Evolutionary conservation across 2,797 vertebrate species (phyloP), one percentile per base, ranked within the genome.

Genomic region (Lemur catta): DNA sequence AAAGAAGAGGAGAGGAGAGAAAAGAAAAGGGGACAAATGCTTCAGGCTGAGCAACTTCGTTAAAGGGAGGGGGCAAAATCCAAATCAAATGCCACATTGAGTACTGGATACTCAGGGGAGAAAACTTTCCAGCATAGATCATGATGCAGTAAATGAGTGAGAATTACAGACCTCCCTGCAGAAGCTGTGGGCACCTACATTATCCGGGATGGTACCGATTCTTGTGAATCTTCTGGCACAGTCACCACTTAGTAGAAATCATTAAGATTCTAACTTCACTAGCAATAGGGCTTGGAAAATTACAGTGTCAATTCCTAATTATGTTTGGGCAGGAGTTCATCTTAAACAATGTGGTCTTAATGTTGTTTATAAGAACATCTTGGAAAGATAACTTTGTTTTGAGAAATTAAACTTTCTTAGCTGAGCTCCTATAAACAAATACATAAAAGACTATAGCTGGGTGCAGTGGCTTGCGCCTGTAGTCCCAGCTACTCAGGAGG

Each of bases 331-430:
- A 96, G 59, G 26, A 97, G 33, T 69, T 96, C 57, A 72, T 79
- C 69, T 63, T 89, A 89, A 63, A 97, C 22, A 76, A 92, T 81
- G 65, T 86, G 28, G 52, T 94, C 90, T 95, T 94, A 81, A 75
- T 75, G 65, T 69, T 97, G 78, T 96, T 97, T 95, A 86, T 89
- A 91, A 94, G 41, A 84, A 76, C 41, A 89, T 81, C 78, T 71
- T 65, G 48, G 55, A 80, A 75, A 89, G 84, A 92, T 76, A 72
- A 88, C 3, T 91, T 93, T 75, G 71, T 92, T 96, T 89, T 80
- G 57, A 86, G 91, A 89, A 96, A 81, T 78, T 95, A 93, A 96
- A 84, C 57, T 87, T 95, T 87, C 55, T 91, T 80, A 55, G 7
- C 46, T 59, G 26, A 89, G 50, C 10, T 93, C 41, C 14, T 76